A percentile compares a stretch with the other conserved stretches of the same genome.
These are phyloP conservation scores for Momotus momota DNA, from an alignment of 2,797 vertebrate species.

Conservation along the genomic window DNA sequence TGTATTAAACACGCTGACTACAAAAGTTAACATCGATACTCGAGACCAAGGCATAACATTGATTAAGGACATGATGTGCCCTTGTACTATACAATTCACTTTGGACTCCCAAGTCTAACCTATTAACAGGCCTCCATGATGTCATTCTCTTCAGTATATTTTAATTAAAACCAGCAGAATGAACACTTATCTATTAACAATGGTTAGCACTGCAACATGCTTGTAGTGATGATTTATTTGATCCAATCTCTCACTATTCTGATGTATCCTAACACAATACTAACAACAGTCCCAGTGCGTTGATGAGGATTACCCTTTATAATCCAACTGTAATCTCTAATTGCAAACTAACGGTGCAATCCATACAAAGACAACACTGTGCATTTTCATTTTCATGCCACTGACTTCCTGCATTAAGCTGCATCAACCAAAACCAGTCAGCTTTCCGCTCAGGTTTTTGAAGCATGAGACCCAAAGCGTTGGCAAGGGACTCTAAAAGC, in stretches of 20 bases:
- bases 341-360: background rate
- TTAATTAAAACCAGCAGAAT: background rate
- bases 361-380: background rate
- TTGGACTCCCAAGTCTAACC: background rate
- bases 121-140: background rate
- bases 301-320: background rate
- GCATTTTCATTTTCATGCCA: background rate
- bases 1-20: background rate
- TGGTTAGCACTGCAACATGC: background rate
- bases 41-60: background rate
- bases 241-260: background rate
- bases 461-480: background rate
- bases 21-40: background rate
- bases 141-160: background rate
- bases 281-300: background rate
- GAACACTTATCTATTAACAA: background rate
- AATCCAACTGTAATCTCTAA: background rate
- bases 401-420: background rate
- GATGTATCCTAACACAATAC: background rate
- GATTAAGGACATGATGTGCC: background rate
- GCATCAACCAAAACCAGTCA: background rate
- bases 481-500: background rate
- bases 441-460: background rate
- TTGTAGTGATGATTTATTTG: background rate
- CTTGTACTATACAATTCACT: background rate